phyloP scores from a whole-genome alignment of 2,797 vertebrate species.

The Neopelma chrysocephalum region DNA sequence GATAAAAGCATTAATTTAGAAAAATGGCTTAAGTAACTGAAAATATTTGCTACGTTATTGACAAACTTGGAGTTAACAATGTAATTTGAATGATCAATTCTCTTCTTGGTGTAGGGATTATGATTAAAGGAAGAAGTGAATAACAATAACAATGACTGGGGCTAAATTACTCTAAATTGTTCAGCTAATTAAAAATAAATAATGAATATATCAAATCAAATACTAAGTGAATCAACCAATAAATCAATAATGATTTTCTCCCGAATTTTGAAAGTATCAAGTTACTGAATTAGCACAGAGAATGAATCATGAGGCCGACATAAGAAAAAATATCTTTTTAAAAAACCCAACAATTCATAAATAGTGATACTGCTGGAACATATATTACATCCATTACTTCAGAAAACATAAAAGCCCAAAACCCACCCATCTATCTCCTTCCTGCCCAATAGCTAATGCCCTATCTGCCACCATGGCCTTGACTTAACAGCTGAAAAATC shows the following conservation, averaged over 20 bases:
- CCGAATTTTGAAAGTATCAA: conserved; percentile 15
- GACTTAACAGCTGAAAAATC: background rate
- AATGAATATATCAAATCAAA: background rate
- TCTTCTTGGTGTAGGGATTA: background rate
- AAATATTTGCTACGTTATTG: background rate
- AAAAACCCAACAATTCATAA: background rate
- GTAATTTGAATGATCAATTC: background rate
- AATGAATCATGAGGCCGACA: background rate
- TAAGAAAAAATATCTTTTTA: background rate
- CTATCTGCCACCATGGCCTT: background rate
- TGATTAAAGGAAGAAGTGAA: conserved; percentile 11
- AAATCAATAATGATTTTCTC: background rate
- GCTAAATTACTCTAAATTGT: background rate
- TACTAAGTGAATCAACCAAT: background rate
- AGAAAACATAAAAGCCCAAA: background rate
- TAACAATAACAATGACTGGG: background rate
- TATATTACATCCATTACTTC: background rate
- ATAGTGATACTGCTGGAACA: background rate
- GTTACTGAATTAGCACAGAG: background rate
- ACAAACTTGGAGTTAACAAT: background rate
- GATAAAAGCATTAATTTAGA: background rate
- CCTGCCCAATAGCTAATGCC: background rate
- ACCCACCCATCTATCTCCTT: background rate
- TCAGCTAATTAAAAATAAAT: conserved; percentile 36
- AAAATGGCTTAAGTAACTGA: background rate